A percentile compares a stretch with the other conserved stretches of the same genome.
Evolutionary conservation across 2,888 invertebrate species (phyloP).

Genomic region (Dasysyrphus albostriatus): DNA sequence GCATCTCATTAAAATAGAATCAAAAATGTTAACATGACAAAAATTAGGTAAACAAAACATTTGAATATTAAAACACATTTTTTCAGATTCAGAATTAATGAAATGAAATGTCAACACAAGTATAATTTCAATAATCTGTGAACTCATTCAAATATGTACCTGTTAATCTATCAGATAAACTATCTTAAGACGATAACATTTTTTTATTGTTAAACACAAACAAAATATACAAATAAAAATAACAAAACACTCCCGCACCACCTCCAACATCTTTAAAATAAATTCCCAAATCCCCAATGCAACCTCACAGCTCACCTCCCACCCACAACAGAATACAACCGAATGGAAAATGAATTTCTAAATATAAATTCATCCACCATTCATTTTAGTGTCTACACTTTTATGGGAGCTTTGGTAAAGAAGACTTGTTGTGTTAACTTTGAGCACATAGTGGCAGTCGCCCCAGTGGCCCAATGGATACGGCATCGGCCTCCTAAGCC

Average conservation of each 20-base stretch:
- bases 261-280: neutral
- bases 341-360: slow-evolving; percentile 51
- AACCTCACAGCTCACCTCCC: neutral
- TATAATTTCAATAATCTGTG: neutral
- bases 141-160: neutral
- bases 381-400: slow-evolving; percentile 49
- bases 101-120: no score
- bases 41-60: neutral
- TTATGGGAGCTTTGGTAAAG: slow-evolving; percentile 25
- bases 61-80: neutral
- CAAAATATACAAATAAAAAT: neutral
- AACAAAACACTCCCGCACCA: neutral
- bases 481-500: slow-evolving; percentile 81
- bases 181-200: neutral
- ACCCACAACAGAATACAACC: neutral
- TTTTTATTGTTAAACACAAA: neutral
- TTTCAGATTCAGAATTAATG: no score
- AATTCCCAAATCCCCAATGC: neutral
- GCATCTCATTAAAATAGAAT: slow-evolving; percentile 33
- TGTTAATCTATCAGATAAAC: neutral
- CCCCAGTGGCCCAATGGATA: slow-evolving; percentile 80
- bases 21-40: neutral
- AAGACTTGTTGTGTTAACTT: slow-evolving; percentile 13
- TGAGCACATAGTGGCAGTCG: slow-evolving; percentile 44
- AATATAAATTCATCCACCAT: slow-evolving; percentile 61